phyloP scores from a whole-genome alignment of 2,113 vertebrate species.

The Thamnophis sirtalis region DNA sequence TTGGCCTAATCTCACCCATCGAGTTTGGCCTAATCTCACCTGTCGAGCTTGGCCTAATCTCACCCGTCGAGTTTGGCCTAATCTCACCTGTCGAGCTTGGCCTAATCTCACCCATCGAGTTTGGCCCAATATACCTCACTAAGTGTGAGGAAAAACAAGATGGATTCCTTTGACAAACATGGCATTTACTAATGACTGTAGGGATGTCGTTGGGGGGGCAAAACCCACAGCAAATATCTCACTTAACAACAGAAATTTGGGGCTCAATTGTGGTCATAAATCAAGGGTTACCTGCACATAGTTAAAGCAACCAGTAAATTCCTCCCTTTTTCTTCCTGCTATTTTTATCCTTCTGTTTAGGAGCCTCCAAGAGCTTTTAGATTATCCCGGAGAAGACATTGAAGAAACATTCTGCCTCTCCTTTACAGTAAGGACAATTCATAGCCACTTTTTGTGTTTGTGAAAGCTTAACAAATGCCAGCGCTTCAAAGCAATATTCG shows the following conservation, averaged over 20 bases:
- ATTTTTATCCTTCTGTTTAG: conserved; percentile 61
- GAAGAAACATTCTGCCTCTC: conserved; percentile 93
- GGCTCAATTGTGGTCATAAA: too few species aligned
- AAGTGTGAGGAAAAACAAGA: not conserved
- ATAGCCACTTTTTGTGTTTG: not conserved
- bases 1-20: too few species aligned
- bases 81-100: too few species aligned
- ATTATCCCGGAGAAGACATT: conserved; percentile 84
- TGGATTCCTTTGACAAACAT: not conserved
- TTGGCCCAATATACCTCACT: not conserved
- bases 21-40: too few species aligned
- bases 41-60: too few species aligned
- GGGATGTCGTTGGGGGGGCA: not conserved
- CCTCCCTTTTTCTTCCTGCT: not conserved
- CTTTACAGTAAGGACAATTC: conserved; percentile 81
- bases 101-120: not conserved
- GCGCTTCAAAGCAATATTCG: not conserved
- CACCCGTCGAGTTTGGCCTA: too few species aligned
- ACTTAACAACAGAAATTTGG: not conserved
- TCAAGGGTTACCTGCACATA: too few species aligned
- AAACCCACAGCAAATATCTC: not conserved
- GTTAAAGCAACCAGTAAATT: not conserved
- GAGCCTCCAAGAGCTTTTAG: conserved; percentile 92
- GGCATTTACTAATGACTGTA: too few species aligned
- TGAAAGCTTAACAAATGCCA: not conserved